These are phyloP conservation scores for Linnaemya vulpina DNA, from an alignment of 2,888 invertebrate species.

Conservation along the genomic window DNA sequence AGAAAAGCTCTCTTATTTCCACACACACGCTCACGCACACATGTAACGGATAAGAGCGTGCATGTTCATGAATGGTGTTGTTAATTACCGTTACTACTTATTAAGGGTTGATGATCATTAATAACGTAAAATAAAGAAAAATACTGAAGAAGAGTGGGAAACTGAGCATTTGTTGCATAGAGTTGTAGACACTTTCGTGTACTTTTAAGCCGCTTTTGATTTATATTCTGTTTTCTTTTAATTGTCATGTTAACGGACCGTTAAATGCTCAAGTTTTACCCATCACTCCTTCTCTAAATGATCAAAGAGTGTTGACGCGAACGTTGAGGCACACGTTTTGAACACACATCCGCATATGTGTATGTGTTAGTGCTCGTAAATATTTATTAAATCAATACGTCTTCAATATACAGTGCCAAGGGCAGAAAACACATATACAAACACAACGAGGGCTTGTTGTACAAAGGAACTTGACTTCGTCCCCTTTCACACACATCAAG, in stretches of 20 bases:
- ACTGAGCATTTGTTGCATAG: neutral
- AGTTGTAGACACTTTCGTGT: neutral
- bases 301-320: conserved; percentile 52
- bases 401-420: conserved; percentile 53
- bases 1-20: conserved; percentile 47
- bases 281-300: neutral
- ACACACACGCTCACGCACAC: conserved; percentile 8
- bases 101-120: conserved; percentile 39
- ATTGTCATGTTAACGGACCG: conserved; percentile 49
- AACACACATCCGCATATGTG: neutral
- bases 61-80: conserved; percentile 3
- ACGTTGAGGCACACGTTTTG: conserved; percentile 35
- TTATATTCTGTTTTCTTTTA: conserved; percentile 47
- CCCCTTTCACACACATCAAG: too few species aligned
- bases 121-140: neutral
- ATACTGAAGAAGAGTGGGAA: neutral
- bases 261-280: conserved; percentile 17
- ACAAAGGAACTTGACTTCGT: too few species aligned
- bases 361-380: too few species aligned
- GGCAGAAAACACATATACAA: too few species aligned
- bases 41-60: conserved; percentile 18
- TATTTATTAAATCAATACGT: conserved; percentile 49
- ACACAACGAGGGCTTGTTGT: too few species aligned
- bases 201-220: conserved; percentile 45
- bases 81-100: conserved; percentile 55